A percentile compares a stretch with the other conserved stretches of the same genome.
Evolutionary conservation across 2,888 invertebrate species (phyloP).

Genomic region (Mythimna pallens): DNA sequence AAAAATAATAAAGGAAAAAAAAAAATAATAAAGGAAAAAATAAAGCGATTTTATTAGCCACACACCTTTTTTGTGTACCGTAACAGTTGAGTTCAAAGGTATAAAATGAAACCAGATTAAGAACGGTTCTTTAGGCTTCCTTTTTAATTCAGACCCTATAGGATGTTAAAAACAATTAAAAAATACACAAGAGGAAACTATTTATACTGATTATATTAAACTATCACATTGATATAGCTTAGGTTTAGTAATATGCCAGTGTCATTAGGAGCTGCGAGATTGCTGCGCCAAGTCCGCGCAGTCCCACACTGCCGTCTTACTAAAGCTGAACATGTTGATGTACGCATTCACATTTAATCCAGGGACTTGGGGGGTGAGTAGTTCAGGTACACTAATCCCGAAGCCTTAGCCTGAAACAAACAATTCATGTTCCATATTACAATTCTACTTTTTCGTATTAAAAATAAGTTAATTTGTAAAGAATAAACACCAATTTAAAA

Average conservation of each 20-base stretch:
- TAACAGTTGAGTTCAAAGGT: no score
- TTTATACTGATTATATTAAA: conserved; percentile 56
- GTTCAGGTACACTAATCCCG: conserved; percentile 92
- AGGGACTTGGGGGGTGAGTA: conserved; percentile 91
- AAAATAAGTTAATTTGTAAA: no score
- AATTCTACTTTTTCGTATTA: not conserved
- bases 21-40: no score
- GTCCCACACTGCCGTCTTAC: conserved; percentile 29
- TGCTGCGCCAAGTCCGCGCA: not conserved
- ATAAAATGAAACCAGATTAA: no score
- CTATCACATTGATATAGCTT: conserved; percentile 61
- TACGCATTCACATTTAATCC: conserved; percentile 80
- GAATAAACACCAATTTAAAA: no score
- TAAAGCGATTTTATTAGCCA: no score
- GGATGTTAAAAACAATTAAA: conserved; percentile 4
- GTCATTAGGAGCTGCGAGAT: conserved; percentile 6
- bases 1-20: no score
- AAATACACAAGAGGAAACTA: conserved; percentile 29
- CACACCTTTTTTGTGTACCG: no score
- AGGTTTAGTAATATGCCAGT: conserved; percentile 52
- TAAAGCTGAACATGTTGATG: conserved; percentile 45
- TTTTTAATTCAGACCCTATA: not conserved
- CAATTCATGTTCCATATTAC: conserved; percentile 5
- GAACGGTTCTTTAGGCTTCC: not conserved
- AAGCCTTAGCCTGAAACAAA: conserved; percentile 90